These are phyloP conservation scores for Eulemur rufifrons DNA, from an alignment of 2,113 vertebrate genomes.

Conservation along the genomic window DNA sequence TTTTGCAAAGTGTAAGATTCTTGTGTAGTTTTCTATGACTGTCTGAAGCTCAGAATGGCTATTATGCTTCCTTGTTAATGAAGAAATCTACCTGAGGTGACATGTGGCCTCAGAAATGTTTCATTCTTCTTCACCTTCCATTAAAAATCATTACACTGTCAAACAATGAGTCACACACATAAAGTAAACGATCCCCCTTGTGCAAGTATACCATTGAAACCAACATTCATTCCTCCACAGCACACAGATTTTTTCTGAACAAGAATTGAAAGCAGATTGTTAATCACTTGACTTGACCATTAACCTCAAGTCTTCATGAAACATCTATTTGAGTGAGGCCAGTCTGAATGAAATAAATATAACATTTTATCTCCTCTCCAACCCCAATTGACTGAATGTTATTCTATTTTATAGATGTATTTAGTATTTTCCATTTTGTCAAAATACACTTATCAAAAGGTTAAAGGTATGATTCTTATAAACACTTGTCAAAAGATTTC, in stretches of 20 bases:
- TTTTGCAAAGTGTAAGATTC: not conserved
- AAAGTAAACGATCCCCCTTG: not conserved
- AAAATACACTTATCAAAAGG: not conserved
- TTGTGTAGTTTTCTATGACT: not conserved
- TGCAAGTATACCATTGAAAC: not conserved
- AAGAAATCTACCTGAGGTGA: not conserved
- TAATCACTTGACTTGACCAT: not conserved
- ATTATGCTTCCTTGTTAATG: not conserved
- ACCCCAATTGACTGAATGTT: not conserved
- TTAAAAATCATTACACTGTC: not conserved
- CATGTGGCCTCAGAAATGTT: not conserved
- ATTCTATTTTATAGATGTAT: not conserved
- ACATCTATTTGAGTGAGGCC: not conserved
- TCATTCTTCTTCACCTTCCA: not conserved
- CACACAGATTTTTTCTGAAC: not conserved
- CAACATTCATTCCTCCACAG: not conserved
- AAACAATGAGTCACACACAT: not conserved
- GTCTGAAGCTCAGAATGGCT: not conserved
- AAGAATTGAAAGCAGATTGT: not conserved
- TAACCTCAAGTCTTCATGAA: not conserved
- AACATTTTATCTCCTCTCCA: not conserved
- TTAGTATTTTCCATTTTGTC: not conserved
- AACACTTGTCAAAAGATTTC: not conserved
- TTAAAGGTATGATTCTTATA: not conserved
- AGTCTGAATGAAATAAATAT: not conserved